Evolutionary conservation across 2,113 vertebrate genomes (phyloP).

Genomic region (Pollimyrus isidori): DNA sequence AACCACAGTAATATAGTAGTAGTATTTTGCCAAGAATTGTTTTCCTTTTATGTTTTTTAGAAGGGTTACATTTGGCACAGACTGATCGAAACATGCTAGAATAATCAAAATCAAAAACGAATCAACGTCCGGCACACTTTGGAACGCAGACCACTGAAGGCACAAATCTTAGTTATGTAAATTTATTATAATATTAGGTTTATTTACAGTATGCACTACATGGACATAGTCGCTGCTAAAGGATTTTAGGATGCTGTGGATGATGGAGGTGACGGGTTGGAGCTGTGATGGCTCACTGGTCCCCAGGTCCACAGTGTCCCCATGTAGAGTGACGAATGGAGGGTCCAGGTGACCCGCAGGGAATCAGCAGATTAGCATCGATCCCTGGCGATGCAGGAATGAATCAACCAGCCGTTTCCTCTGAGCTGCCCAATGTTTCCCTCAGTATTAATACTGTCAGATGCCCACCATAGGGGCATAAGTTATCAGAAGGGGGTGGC

Average conservation of each 20-base stretch:
- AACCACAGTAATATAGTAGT: no score
- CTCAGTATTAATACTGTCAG: slow-evolving; percentile 17
- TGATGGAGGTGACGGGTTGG: neutral
- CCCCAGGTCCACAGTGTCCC: neutral
- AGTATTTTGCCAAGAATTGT: no score
- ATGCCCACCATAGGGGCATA: slow-evolving; percentile 18
- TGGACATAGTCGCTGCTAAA: neutral
- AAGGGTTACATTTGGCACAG: no score
- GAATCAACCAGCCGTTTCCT: slow-evolving; percentile 2
- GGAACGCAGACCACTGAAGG: no score
- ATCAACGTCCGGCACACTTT: no score
- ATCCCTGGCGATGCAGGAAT: neutral
- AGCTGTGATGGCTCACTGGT: neutral
- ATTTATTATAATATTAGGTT: neutral
- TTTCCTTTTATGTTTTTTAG: no score
- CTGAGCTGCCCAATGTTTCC: neutral
- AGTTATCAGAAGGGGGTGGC: neutral
- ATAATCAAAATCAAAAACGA: no score
- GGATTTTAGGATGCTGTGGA: neutral
- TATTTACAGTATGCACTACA: neutral
- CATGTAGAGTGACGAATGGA: neutral
- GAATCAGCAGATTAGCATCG: slow-evolving; percentile 10
- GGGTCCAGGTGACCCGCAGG: neutral
- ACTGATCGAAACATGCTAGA: no score
- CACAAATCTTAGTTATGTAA: no score